Evolutionary conservation across 2,113 vertebrate genomes (phyloP).

Genomic region (Symphodus melops): DNA sequence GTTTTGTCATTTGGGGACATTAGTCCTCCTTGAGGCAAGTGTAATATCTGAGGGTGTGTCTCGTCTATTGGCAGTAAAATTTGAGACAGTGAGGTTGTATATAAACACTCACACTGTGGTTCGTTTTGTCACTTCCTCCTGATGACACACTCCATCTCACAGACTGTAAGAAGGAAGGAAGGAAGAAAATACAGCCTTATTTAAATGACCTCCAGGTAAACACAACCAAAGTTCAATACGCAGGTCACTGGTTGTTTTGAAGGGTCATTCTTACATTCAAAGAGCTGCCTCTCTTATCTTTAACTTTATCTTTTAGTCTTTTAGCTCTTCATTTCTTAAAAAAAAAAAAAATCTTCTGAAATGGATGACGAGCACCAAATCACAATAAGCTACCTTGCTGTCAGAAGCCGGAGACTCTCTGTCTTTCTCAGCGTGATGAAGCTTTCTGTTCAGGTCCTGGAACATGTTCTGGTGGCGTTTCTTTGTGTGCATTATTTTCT

Average conservation of each 20-base stretch:
- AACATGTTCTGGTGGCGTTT: slow-evolving; percentile 99
- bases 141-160: slow-evolving; percentile 87
- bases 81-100: slow-evolving; percentile 60
- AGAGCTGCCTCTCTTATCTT: slow-evolving; percentile 21
- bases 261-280: slow-evolving; percentile 23
- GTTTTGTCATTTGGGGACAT: slow-evolving; percentile 39
- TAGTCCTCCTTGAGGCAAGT: slow-evolving; percentile 63
- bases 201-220: slow-evolving; percentile 57
- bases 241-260: slow-evolving; percentile 35
- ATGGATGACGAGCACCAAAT: slow-evolving; percentile 15
- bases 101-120: slow-evolving; percentile 83
- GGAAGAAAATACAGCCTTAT: slow-evolving; percentile 74
- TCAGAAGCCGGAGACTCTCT: slow-evolving; percentile 93
- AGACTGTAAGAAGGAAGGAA: slow-evolving; percentile 83
- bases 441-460: slow-evolving; percentile 97
- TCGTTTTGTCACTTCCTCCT: slow-evolving; percentile 90
- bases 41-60: slow-evolving; percentile 52
- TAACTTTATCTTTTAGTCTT: background rate
- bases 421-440: slow-evolving; percentile 95
- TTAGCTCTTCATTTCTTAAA: slow-evolving; percentile 3
- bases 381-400: slow-evolving; percentile 87
- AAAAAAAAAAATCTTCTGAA: slow-evolving; percentile 22
- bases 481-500: slow-evolving; percentile 99
- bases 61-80: slow-evolving; percentile 45
- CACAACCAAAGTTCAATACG: slow-evolving; percentile 54